Conservation (phyloP, 2,113 vertebrate species). For the Dunckerocampus dactyliophorus region DNA sequence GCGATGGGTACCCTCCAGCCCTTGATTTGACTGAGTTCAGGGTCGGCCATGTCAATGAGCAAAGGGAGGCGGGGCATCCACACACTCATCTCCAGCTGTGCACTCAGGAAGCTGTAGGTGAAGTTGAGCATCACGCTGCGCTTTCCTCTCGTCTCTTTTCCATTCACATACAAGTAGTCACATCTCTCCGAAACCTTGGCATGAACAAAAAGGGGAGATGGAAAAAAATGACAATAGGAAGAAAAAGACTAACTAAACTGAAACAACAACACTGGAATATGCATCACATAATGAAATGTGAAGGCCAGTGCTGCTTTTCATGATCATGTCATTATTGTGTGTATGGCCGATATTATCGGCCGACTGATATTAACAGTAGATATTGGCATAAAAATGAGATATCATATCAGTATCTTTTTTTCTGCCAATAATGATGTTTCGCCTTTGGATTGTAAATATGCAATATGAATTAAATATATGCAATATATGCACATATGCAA, state of each 20-base stretch:
- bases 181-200: conserved; percentile 88
- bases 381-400: too few relatives aligned
- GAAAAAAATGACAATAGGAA: neutral
- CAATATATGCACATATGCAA: too few relatives aligned
- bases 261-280: neutral
- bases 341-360: too few relatives aligned
- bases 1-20: conserved; percentile 86
- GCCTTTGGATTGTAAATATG: too few relatives aligned
- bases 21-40: conserved; percentile 93
- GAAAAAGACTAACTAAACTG: neutral
- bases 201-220: neutral
- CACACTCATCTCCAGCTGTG: conserved; percentile 83
- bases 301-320: too few relatives aligned
- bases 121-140: conserved; percentile 82
- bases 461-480: too few relatives aligned
- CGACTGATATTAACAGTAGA: too few relatives aligned
- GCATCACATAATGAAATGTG: too few relatives aligned
- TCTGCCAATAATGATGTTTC: too few relatives aligned
- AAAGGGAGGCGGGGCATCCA: conserved; percentile 92
- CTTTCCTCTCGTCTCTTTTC: conserved; percentile 88
- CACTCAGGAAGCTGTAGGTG: conserved; percentile 85
- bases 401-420: too few relatives aligned
- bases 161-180: conserved; percentile 90
- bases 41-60: conserved; percentile 87
- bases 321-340: too few relatives aligned